Base-by-base conservation (phyloP, 2,113 vertebrate genomes). In the Macroglossus sobrinus region DNA sequence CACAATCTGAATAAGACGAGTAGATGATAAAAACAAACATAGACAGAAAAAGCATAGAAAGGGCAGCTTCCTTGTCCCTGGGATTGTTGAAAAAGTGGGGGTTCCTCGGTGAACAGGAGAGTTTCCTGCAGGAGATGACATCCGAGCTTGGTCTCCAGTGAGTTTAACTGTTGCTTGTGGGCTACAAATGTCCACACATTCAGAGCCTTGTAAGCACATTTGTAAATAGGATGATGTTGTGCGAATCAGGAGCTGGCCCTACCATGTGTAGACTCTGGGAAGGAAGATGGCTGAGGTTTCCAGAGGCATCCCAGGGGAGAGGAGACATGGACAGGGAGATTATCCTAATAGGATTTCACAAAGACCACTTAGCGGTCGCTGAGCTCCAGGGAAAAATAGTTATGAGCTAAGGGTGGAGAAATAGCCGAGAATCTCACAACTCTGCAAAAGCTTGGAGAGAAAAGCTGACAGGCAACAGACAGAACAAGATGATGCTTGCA, bases 391-490 rank as follows among this genome's bases (percentile, higher is more conserved):
- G 91, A 26, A 87, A 93, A 97, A 85, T 94, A 95, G 93, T 96
- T 97, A 95, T 57, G 91, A 97, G 96, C 91, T 86, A 85, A 97
- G 78, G 85, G 93, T 97, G 95, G 97, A 82, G 97, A 97, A 96
- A 89, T 79, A 97, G 94, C 93, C 93, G 86, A 89, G 85, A 95
- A 96, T 97, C 93, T 95, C 93, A 93, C 95, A 97, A 94, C 93
- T 94, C 81, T 59, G 88, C 7, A 24, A 94, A 96, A 96, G 85
- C 96, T 95, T 43, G 68, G 78, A 84, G 74, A 97, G 97, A 94
- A 96, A 97, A 97, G 97, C 96, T 96, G 97, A 96, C 97, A 98
- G 94, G 74, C 95, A 93, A 97, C 85, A 96, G 97, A 96, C 90
- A 81, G 95, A 97, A 97, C 91, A 96, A 97, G 97, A 97, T 95